phyloP scores from a whole-genome alignment of 2,113 vertebrate genomes.

The Tursiops truncatus region DNA sequence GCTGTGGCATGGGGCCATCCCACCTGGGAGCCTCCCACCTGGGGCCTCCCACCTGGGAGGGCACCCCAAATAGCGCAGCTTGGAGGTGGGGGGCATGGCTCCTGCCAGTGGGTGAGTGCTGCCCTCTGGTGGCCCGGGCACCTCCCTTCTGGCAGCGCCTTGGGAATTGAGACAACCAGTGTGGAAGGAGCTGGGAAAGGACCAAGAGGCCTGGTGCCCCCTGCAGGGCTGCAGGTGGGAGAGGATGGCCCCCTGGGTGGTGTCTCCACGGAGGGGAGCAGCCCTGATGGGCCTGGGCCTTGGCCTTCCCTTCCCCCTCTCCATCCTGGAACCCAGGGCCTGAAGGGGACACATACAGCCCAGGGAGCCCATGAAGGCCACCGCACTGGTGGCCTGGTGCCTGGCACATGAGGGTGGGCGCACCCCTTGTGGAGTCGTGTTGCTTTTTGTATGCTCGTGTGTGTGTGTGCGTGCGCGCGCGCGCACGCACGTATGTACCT shows the following conservation, averaged over 20 bases:
- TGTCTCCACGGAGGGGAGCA: neutral
- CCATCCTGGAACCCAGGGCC: neutral
- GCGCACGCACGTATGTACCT: accelerated
- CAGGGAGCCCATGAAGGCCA: neutral
- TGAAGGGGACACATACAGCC: neutral
- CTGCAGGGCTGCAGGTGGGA: neutral
- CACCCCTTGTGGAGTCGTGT: accelerated
- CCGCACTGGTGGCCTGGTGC: neutral
- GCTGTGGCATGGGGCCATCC: neutral
- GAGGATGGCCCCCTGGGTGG: neutral
- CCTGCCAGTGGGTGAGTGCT: neutral
- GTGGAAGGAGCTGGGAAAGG: neutral
- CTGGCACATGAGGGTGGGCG: neutral
- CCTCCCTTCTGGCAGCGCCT: neutral
- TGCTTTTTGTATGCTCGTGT: too few relatives aligned
- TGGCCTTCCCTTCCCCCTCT: neutral
- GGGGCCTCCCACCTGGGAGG: neutral
- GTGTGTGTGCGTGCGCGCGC: neutral
- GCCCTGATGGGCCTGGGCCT: neutral
- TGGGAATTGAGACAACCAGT: neutral
- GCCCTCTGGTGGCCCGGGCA: neutral
- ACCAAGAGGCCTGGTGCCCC: neutral
- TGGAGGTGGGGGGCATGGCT: neutral
- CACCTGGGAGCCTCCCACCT: neutral
- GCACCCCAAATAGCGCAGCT: neutral